Base-by-base conservation (phyloP, 2,113 vertebrate species). In the Lipotes vexillifer region DNA sequence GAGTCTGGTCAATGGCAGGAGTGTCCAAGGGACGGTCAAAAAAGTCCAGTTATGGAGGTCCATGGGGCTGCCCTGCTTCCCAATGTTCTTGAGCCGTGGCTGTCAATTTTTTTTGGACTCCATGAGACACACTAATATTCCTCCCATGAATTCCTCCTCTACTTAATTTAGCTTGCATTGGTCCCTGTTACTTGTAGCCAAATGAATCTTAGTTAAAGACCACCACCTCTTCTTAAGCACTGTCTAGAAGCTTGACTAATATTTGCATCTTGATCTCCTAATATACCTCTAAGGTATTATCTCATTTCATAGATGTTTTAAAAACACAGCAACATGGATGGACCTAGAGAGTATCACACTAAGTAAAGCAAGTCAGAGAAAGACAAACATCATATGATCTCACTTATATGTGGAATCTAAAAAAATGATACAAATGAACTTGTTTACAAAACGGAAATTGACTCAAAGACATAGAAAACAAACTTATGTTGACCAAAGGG, bases 191-290 rank as follows among this genome's bases (percentile, higher is more conserved):
- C 1, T 20, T 31, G 36, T 2, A 90, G 52, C 27, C n/a, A 52
- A 57, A 59, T 71, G 55, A 77, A 21, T 71, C 68, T 57, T 17
- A 57, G 29, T 38, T 38, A 63, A 69, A 2, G 4, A 72, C 12
- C 66, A 33, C 46, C 0, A 14, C 52, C 14, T 13, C 72, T 68
- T 29, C 12, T 52, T 18, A 69, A 89, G 14, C 18, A 57, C 18
- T 33, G 78, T 84, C 52, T 59, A 20, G 63, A 78, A 65, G 52
- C 59, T 46, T 57, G 71, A 31, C 6, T 46, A 57, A 36, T 33
- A 21, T 69, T 90, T 52, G n/a, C 29, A 29, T 69, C 66, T 90
- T 68, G 68, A 33, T 77, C 72, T 65, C 85, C 59, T 68, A 63
- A 25, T n/a, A 29, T 55, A n/a, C 33, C 59, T 90, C 33, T 6